Percentiles rank a stretch among this genome's conserved stretches.
Conservation (phyloP, 53 echinoderm and acorn worm species). For the Zoroaster sp. region DNA sequence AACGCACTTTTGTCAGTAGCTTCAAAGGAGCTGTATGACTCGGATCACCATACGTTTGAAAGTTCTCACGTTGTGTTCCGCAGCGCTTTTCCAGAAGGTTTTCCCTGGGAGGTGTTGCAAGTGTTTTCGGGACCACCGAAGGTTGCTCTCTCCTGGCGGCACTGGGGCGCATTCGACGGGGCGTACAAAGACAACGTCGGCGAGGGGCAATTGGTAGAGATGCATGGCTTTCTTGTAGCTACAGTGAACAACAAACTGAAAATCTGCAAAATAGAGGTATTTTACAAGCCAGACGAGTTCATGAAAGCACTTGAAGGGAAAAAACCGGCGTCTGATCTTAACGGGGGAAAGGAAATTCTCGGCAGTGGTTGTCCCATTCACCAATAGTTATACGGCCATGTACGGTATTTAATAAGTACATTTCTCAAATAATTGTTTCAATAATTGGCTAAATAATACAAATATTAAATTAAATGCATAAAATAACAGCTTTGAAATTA, state of each 20-base stretch:
- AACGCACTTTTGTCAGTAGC: slow-evolving; percentile 49
- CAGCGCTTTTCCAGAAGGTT: slow-evolving; percentile 66
- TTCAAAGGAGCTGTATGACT: slow-evolving; percentile 60
- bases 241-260: slow-evolving; percentile 55
- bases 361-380: slow-evolving; percentile 43
- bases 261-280: slow-evolving; percentile 59
- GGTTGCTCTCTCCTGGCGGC: slow-evolving; percentile 80
- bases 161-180: slow-evolving; percentile 69
- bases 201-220: no score
- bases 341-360: slow-evolving; percentile 12
- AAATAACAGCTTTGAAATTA: no score
- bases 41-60: slow-evolving; percentile 43
- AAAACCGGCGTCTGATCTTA: slow-evolving; percentile 1
- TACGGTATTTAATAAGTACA: no score
- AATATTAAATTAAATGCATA: no score
- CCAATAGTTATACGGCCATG: no score
- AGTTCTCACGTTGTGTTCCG: slow-evolving; percentile 57
- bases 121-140: slow-evolving; percentile 74
- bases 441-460: no score
- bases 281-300: slow-evolving; percentile 60
- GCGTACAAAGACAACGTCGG: no score
- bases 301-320: slow-evolving; percentile 58
- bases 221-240: no score
- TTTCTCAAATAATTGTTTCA: no score
- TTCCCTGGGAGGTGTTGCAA: slow-evolving; percentile 78